Base-by-base conservation (phyloP, 2,113 vertebrate species). In the Puffinus mauretanicus region DNA sequence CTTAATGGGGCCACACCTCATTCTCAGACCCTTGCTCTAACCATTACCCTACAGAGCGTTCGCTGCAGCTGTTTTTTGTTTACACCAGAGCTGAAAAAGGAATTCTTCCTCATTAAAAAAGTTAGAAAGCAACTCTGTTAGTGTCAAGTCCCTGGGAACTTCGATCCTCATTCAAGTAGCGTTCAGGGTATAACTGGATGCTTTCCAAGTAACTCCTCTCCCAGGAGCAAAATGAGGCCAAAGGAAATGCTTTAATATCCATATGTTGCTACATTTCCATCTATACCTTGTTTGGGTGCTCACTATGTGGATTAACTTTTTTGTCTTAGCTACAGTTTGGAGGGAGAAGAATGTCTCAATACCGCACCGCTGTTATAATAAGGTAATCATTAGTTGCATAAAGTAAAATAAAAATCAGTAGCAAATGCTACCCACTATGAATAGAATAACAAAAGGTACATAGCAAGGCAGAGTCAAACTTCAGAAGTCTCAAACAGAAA, bases 71-170 rank as follows among this genome's bases (percentile, higher is more conserved):
- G 83, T 13, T 91, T 94, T 72, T 87, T 95, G 66, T 94, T 87
- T 92, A 96, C 86, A 84, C 21, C 78, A 82, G 91, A 86, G 66
- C 54, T 82, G 82, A 70, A 94, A 86, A 91, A 91, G 86, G 91
- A 97, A 93, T 93, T 95, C 91, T 93, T 93, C 83, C 94, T 97
- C 83, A 91, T 96, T 97, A 95, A 96, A 89, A 86, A 84, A 42
- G 84, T 95, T 94, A 96, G 70, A 96, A 96, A 87, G 91, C 78
- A 93, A 87, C 58, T 88, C 85, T 0, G 9, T 88, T 83, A 90
- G 79, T 83, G 85, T 96, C 88, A 95, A 62, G 57, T 49, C 90
- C 78, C 91, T 94, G 93, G 70, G 86, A 96, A 96, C 66, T 72
- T 42, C 6, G 1, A 80, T 42, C 54, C 13, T 87, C 0, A 0